A percentile compares a stretch with the other conserved stretches of the same genome.
These are phyloP conservation scores for Pampus argenteus DNA, from an alignment of 2,797 vertebrate genomes.

Conservation along the genomic window DNA sequence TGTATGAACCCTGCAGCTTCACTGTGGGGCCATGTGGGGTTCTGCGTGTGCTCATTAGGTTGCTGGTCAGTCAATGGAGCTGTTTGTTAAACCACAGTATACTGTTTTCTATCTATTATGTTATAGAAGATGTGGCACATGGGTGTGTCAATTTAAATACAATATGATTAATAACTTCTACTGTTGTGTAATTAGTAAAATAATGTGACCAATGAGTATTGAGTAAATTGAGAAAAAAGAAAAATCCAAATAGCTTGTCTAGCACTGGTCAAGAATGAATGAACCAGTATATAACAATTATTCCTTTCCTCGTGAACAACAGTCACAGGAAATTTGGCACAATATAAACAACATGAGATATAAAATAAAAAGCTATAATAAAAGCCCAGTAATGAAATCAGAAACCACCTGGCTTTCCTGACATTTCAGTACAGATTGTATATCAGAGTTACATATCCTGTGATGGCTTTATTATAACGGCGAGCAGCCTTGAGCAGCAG, in stretches of 20 bases:
- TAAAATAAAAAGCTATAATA: slow-evolving; percentile 45
- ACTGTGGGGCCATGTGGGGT: not conserved
- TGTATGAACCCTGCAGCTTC: not conserved
- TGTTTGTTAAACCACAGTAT: not conserved
- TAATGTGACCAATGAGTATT: too few species aligned
- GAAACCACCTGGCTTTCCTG: slow-evolving; percentile 42
- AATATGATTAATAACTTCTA: not conserved
- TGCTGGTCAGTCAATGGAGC: not conserved
- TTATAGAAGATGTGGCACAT: not conserved
- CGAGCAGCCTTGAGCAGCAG: slow-evolving; percentile 72
- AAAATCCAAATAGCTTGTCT: too few species aligned
- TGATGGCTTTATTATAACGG: slow-evolving; percentile 53
- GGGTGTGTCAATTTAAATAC: not conserved
- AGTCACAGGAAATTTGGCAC: slow-evolving; percentile 6
- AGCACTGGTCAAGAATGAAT: not conserved
- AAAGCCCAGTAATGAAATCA: slow-evolving; percentile 56
- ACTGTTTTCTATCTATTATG: not conserved
- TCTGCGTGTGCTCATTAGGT: not conserved
- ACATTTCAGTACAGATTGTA: slow-evolving; percentile 43
- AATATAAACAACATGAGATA: slow-evolving; percentile 24
- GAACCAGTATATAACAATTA: not conserved
- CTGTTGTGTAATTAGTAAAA: not conserved
- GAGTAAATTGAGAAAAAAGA: too few species aligned
- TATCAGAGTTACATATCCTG: slow-evolving; percentile 48
- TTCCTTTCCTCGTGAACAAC: not conserved